Evolutionary conservation across 1,140 invertebrate species (phyloP).

Genomic region (Sycophila sp.): DNA sequence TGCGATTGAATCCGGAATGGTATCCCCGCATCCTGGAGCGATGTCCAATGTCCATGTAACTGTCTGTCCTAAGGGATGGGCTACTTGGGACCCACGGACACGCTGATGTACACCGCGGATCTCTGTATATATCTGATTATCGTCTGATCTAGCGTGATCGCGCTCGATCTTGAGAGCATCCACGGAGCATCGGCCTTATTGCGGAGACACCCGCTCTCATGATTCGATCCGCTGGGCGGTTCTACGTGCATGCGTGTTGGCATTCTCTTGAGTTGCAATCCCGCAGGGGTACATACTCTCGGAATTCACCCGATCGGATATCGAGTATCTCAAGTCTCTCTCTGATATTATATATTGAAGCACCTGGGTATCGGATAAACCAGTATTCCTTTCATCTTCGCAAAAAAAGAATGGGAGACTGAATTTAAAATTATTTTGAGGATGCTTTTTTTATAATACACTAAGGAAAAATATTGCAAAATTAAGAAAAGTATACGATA

Average conservation of each 20-base stretch:
- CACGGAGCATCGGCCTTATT: constrained; percentile 15
- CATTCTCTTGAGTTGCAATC: neutral
- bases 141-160: too few species aligned
- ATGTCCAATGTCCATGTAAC: constrained; percentile 9
- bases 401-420: too few species aligned
- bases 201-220: neutral
- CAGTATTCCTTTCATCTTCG: constrained; percentile 32
- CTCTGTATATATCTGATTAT: neutral
- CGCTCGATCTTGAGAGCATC: constrained; percentile 25
- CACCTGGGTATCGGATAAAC: constrained; percentile 15
- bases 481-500: too few species aligned
- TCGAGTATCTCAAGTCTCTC: constrained; percentile 2
- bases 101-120: neutral
- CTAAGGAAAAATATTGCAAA: too few species aligned
- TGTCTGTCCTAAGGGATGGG: constrained; percentile 4
- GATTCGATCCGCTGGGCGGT: neutral
- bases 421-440: too few species aligned
- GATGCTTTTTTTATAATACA: too few species aligned
- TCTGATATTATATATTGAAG: constrained; percentile 25
- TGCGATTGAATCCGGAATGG: constrained; percentile 6
- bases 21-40: neutral
- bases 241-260: neutral
- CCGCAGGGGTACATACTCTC: constrained; percentile 23
- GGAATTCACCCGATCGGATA: constrained; percentile 30
- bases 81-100: too few species aligned